A percentile compares a stretch with the other conserved stretches of the same genome.
These are phyloP conservation scores for Cyprinodon diabolis DNA, from an alignment of 2,797 vertebrate genomes.

Conservation along the genomic window DNA sequence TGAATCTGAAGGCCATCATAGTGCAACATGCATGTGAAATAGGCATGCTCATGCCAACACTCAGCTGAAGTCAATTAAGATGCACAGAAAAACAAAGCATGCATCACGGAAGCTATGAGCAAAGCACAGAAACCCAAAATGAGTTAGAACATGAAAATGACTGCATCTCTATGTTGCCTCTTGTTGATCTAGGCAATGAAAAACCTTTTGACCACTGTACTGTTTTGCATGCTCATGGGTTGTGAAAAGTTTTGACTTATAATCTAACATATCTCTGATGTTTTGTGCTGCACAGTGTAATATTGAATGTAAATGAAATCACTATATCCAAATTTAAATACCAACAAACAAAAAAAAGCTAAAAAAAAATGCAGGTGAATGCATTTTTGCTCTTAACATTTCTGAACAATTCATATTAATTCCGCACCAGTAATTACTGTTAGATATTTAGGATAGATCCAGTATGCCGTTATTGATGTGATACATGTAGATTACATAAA, in stretches of 20 bases:
- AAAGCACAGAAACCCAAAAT: background rate
- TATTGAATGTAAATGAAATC: background rate
- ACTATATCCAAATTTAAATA: background rate
- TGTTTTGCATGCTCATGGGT: background rate
- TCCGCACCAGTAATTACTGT: background rate
- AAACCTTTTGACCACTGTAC: background rate
- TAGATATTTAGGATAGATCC: background rate
- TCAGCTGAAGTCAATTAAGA: conserved; percentile 1
- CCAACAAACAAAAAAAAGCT: background rate
- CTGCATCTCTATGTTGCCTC: background rate
- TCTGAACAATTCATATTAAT: background rate
- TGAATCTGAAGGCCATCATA: background rate
- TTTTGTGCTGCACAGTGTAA: background rate
- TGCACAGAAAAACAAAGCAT: background rate
- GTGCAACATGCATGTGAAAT: background rate
- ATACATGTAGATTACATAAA: background rate
- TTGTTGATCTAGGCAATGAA: background rate
- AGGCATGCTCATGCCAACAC: background rate
- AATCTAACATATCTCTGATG: background rate
- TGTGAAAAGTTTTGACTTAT: background rate
- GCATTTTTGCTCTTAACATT: background rate
- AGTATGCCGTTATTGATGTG: background rate
- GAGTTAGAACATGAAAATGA: background rate
- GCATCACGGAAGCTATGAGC: background rate
- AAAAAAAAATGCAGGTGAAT: background rate